A percentile compares a stretch with the other conserved stretches of the same genome.
phyloP scores from a whole-genome alignment of 2,888 invertebrate species.

The Parnassius glacialis region DNA sequence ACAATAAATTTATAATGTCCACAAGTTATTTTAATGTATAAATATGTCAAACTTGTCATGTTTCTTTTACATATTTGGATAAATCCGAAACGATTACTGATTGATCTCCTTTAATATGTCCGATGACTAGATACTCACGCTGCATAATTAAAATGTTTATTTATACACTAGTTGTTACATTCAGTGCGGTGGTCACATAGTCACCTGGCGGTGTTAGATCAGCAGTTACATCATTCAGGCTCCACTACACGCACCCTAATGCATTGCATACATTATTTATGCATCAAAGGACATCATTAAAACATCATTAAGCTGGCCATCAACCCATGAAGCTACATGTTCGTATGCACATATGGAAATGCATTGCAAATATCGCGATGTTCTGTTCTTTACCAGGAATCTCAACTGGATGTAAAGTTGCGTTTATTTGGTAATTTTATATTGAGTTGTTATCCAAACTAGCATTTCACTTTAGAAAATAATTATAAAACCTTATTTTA shows the following conservation, averaged over 20 bases:
- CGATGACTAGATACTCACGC: no score
- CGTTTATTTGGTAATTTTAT: no score
- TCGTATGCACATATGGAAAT: slow-evolving; percentile 5
- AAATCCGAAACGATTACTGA: not conserved
- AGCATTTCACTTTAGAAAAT: no score
- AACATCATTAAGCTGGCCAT: slow-evolving; percentile 46
- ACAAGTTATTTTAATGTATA: not conserved
- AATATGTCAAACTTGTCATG: not conserved
- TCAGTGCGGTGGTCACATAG: not conserved
- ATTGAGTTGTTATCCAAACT: no score
- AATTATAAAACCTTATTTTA: no score
- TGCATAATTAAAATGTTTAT: no score
- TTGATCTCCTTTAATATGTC: no score
- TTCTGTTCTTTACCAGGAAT: slow-evolving; percentile 13
- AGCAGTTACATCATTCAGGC: slow-evolving; percentile 22
- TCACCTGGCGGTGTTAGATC: not conserved
- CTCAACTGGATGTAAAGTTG: not conserved
- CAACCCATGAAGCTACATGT: slow-evolving; percentile 21
- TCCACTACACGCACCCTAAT: slow-evolving; percentile 30
- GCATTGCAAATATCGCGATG: not conserved
- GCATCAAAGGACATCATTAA: slow-evolving; percentile 65
- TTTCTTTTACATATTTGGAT: not conserved
- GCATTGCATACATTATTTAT: slow-evolving; percentile 55
- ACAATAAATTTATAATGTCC: not conserved
- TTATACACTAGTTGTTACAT: no score